Percentiles rank a stretch among this genome's conserved stretches.
phyloP scores from a whole-genome alignment of 2,797 vertebrate genomes.

The Euphonia xanthogaster region DNA sequence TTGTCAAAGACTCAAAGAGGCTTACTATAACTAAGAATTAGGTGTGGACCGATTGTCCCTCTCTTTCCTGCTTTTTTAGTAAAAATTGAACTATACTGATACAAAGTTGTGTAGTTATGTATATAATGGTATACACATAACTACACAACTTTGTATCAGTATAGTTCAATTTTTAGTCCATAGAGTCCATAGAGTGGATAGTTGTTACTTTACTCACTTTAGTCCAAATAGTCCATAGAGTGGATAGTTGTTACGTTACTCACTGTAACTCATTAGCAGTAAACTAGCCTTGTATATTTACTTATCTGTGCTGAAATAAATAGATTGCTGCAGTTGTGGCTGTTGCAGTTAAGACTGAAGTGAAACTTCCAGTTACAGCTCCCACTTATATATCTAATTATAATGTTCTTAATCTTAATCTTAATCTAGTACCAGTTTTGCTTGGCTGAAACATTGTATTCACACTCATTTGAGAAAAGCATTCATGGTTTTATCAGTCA shows the following conservation, averaged over 20 bases:
- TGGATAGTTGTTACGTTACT: neutral
- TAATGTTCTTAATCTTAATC: neutral
- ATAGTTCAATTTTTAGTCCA: no score
- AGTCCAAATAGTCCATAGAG: neutral
- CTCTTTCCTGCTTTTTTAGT: neutral
- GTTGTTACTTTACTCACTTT: no score
- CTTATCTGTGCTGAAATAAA: neutral
- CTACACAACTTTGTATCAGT: no score
- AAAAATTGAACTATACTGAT: neutral
- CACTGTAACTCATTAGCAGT: neutral
- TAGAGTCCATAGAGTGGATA: no score
- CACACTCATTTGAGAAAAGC: neutral
- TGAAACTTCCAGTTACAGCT: neutral
- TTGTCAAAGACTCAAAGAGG: neutral
- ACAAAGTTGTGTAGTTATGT: neutral
- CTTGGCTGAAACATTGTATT: constrained; percentile 1
- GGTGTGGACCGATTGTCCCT: rapidly evolving
- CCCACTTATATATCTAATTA: neutral
- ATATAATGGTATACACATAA: no score
- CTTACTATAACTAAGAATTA: neutral
- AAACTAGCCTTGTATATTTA: neutral
- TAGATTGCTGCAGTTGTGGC: neutral
- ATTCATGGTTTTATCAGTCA: neutral
- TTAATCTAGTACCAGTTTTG: neutral
- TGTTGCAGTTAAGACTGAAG: neutral